Percentiles rank a stretch among this genome's conserved stretches.
Conservation (phyloP, 2,113 vertebrate species). For the Ancistrus triradiatus region DNA sequence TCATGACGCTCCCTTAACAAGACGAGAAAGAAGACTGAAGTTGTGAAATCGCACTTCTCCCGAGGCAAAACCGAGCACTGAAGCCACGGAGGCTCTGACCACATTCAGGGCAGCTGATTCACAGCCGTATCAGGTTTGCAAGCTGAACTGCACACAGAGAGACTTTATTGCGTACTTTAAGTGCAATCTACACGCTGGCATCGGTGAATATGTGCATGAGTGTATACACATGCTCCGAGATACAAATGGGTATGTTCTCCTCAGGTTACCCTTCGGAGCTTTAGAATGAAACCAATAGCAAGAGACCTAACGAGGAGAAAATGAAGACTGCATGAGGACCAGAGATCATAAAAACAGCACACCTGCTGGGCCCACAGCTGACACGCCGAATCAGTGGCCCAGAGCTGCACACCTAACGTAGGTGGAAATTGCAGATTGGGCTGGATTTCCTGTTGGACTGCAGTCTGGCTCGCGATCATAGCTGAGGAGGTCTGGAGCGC, state of each 20-base stretch:
- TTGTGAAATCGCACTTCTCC: slow-evolving; percentile 6
- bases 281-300: neutral
- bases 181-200: no score
- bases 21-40: slow-evolving; percentile 6
- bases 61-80: slow-evolving; percentile 37
- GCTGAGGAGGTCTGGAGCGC: slow-evolving; percentile 39
- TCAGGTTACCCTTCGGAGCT: neutral
- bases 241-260: no score
- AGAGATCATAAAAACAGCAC: neutral
- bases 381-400: neutral
- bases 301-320: neutral
- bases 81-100: slow-evolving; percentile 35
- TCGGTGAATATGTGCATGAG: no score
- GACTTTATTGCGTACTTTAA: no score
- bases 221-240: neutral
- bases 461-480: slow-evolving; percentile 54
- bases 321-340: neutral
- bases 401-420: slow-evolving; percentile 57
- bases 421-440: slow-evolving; percentile 67
- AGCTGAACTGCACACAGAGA: slow-evolving; percentile 16
- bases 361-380: neutral
- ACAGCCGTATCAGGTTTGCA: slow-evolving; percentile 42
- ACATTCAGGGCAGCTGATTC: slow-evolving; percentile 44
- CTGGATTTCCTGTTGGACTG: slow-evolving; percentile 62
- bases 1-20: no score